Evolutionary conservation across 2,113 vertebrate genomes (phyloP), one percentile per base, ranked within the genome.

Genomic region (Amphiprion ocellaris): DNA sequence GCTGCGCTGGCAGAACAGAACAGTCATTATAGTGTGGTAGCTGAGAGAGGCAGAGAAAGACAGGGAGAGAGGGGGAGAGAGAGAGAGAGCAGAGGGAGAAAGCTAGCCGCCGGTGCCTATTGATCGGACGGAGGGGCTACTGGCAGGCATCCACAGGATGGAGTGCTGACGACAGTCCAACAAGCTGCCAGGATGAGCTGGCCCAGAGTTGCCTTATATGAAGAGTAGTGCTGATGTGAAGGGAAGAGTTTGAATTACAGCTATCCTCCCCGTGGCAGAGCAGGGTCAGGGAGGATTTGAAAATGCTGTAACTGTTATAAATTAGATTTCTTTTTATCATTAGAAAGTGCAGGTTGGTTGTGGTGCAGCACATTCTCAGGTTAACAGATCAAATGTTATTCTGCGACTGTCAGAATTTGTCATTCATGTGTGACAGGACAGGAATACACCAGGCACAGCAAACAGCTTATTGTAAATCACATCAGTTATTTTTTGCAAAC

Each of bases 91-190:
- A 81, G 81, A 87, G 41, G 79, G 79, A 83, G 81, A 88, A 87
- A 89, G 88, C 85, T 78, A 85, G 88, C 87, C 88, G 87, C 84
- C 91, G 74, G 91, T 88, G 89, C 77, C 86, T 90, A 93, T 93
- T 90, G 92, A 92, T 92, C 78, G 60, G 74, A 67, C 83, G 26
- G 76, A 76, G 86, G 74, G 83, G 83, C 78, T 82, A 46, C 87
- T 91, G 90, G 90, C 91, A 85, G 90, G 65, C 89, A 10, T 90
- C 90, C 92, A 90, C 76, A 59, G 91, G 91, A 92, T 90, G 85
- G 90, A 93, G 87, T 92, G 90, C 92, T 92, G 91, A 92, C 82
- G 85, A 89, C 88, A 81, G 88, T 83, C 89, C 90, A 89, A 92
- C 90, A 67, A 87, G 86, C 87, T 77, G 84, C 79, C 21, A 39